These are phyloP conservation scores for Cerastoderma edule DNA, from an alignment of 2,888 invertebrate species.

Conservation along the genomic window DNA sequence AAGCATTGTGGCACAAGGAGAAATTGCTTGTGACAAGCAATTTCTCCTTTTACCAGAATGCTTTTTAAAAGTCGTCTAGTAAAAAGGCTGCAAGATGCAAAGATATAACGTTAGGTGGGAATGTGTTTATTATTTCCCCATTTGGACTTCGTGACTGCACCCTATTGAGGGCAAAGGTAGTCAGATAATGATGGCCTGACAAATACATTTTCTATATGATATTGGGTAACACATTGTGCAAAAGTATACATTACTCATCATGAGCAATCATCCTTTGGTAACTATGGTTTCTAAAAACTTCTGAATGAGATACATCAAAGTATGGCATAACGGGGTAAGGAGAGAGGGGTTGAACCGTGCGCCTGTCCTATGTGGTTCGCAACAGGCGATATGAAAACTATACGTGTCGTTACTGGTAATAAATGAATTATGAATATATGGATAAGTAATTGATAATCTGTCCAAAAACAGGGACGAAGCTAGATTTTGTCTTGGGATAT, in stretches of 20 bases:
- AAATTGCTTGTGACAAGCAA: background rate
- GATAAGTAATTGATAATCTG: too few relatives aligned
- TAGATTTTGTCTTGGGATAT: too few relatives aligned
- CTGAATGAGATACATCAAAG: background rate
- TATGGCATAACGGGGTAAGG: background rate
- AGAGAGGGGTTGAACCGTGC: background rate
- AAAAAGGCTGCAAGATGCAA: background rate
- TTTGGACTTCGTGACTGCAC: too few relatives aligned
- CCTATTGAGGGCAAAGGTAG: too few relatives aligned
- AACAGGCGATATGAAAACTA: background rate
- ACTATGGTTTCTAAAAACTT: background rate
- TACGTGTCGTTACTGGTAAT: background rate
- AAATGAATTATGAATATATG: too few relatives aligned
- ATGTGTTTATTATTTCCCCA: background rate
- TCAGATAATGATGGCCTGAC: too few relatives aligned
- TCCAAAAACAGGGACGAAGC: too few relatives aligned
- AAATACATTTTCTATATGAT: too few relatives aligned
- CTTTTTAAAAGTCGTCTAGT: background rate
- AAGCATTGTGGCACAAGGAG: too few relatives aligned
- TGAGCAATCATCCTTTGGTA: background rate
- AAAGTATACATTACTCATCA: conserved; percentile 6
- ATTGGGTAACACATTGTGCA: background rate
- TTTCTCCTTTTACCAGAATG: background rate
- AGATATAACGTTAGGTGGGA: background rate
- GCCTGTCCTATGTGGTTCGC: background rate